Evolutionary conservation across 2,113 vertebrate genomes (phyloP), one percentile per base, ranked within the genome.

Genomic region (Clarias magur): DNA sequence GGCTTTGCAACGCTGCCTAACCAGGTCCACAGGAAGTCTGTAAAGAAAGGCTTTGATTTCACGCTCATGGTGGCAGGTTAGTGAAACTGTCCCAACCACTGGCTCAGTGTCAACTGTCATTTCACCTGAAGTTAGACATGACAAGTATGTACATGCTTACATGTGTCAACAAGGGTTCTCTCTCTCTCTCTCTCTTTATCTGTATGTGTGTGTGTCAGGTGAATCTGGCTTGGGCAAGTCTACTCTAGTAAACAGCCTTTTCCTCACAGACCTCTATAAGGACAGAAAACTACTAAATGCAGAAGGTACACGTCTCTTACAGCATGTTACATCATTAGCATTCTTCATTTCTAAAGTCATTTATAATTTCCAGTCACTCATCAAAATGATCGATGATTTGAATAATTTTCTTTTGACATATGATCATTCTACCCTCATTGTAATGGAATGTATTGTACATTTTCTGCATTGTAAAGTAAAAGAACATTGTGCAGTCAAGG

Each of bases 31-130:
- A 96, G 97, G 87, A 99, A 99, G 93, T 99, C 98, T 0, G 98
- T 99, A 91, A 99, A 99, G 96, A 99, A 99, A 90, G 98, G 98
- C 63, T 99, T 99, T 0, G 98, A 99, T 92, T 99, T 99, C 90
- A 99, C 98, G 0, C 96, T 99, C 89, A 99, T 99, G 98, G 98
- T 99, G 3, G 98, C 98, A 76, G 98, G 98, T 99, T 87, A 94
- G 62, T 70, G 42, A 82, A 65, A 87, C 38, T 15, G 34, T 17
- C 23, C 16, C 63, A 68, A 19, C 16, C 11, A 12, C 82, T 70
- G 42, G 86, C 10, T 57, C 59, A 82, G 15, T 62, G 82, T 75
- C 59, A 42, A 56, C 56, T 42, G n/a, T 80, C 56, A 67, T 38
- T 72, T 34, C 80, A 76, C 19, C 30, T 57, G 63, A 16, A 56